Conservation (phyloP, 2,113 vertebrate genomes). For the Perca fluviatilis region DNA sequence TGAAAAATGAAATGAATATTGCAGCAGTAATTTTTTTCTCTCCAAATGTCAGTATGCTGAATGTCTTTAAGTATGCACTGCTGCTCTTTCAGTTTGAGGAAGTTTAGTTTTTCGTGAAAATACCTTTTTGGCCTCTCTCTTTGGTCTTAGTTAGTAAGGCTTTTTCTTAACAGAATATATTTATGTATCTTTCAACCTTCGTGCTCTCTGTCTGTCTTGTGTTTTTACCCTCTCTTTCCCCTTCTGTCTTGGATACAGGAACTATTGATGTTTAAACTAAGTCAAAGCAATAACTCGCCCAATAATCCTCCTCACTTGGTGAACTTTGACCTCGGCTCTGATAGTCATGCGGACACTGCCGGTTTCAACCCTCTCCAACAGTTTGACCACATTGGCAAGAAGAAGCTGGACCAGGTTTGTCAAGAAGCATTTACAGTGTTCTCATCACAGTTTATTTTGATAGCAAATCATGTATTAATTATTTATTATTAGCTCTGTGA, state of each 20-base stretch:
- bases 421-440: neutral
- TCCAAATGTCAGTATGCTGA: slow-evolving; percentile 3
- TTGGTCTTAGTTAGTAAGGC: neutral
- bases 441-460: slow-evolving; percentile 1
- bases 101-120: slow-evolving; percentile 8
- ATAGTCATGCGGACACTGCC: slow-evolving; percentile 55
- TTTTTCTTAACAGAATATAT: slow-evolving; percentile 2
- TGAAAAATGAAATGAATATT: neutral
- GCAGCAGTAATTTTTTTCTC: neutral
- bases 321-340: slow-evolving; percentile 68
- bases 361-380: slow-evolving; percentile 90
- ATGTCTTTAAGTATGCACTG: neutral
- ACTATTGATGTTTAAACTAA: slow-evolving; percentile 87
- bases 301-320: slow-evolving; percentile 61
- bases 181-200: neutral
- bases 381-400: slow-evolving; percentile 85
- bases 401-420: slow-evolving; percentile 91
- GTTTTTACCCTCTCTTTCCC: slow-evolving; percentile 4
- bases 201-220: neutral
- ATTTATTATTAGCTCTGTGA: slow-evolving; percentile 9
- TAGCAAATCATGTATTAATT: neutral
- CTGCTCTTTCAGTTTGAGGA: slow-evolving; percentile 15
- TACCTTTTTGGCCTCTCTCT: slow-evolving; percentile 28
- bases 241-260: slow-evolving; percentile 79
- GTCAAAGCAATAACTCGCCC: slow-evolving; percentile 63